Conservation (phyloP, 92 coral and sea anemone genomes). For the Epizoanthus stellaris region DNA sequence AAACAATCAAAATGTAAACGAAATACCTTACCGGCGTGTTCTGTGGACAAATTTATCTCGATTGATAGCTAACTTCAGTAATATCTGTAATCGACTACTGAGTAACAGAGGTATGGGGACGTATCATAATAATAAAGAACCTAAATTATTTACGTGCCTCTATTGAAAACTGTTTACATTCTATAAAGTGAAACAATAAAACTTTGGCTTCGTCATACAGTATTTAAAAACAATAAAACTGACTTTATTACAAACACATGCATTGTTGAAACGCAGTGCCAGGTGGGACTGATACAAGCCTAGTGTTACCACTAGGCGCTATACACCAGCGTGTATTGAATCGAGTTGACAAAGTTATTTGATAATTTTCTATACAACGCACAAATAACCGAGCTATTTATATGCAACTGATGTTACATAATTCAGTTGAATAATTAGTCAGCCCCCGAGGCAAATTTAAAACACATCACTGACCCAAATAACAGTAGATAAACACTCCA, state of each 20-base stretch:
- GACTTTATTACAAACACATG: background rate
- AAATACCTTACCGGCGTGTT: conserved; percentile 13
- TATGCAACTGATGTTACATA: too few relatives aligned
- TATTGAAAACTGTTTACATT: background rate
- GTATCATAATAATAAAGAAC: background rate
- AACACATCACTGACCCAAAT: too few relatives aligned
- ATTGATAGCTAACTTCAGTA: background rate
- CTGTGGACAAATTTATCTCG: background rate
- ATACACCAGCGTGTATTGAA: too few relatives aligned
- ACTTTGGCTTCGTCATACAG: background rate
- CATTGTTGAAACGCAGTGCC: background rate
- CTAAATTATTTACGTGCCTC: background rate
- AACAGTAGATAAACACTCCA: too few relatives aligned
- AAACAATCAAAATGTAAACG: background rate
- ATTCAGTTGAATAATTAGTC: too few relatives aligned
- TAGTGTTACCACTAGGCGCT: too few relatives aligned
- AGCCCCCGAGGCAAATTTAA: too few relatives aligned
- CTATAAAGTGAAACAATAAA: background rate
- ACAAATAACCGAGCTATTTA: too few relatives aligned
- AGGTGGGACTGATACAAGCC: too few relatives aligned
- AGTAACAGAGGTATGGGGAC: background rate
- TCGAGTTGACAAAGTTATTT: too few relatives aligned
- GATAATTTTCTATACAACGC: too few relatives aligned
- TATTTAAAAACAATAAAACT: background rate
- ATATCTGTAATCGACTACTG: background rate